Evolutionary conservation across 2,113 vertebrate species (phyloP), one percentile per base, ranked within the genome.

Genomic region (Microcebus tavaratra): DNA sequence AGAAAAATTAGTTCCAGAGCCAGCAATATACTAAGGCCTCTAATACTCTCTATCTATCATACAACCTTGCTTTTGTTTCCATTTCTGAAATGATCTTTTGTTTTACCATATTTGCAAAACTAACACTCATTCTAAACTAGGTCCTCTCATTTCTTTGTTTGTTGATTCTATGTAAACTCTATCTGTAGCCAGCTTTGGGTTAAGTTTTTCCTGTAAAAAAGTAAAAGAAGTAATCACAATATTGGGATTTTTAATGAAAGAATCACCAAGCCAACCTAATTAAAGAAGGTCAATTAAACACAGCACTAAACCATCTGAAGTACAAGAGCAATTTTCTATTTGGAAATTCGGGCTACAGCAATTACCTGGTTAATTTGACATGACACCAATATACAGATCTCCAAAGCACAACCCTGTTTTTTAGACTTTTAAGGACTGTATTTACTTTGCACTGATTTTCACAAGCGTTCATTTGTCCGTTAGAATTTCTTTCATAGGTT

Each of bases 171-270:
- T 93, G 88, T 23, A 83, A 94, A 78, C 6, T 63, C 18, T 48
- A 12, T 67, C 29, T 61, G 29, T 78, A 78, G 75, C 65, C 68
- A 81, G 29, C 39, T 79, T 91, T 10, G 50, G 65, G 18, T 79
- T 94, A 55, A 57, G 53, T 78, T 94, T 90, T 87, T 57, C 65
- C 42, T 70, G 14, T 50, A 87, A 73, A 89, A 85, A 39, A 42
- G 6, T 67, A 92, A 95, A 95, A 82, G 83, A 91, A 88, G 61
- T 90, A 93, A 92, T 96, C 67, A 93, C 79, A 88, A 94, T 97
- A 97, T 98, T 98, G 91, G 81, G 50, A 97, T 95, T 94, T 94
- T 96, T 94, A 98, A 95, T 96, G 93, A 96, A 97, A 97, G 83
- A 97, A 96, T 95, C 83, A 80, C 67, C 79, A 92, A 95, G 57